A percentile compares a stretch with the other conserved stretches of the same genome.
phyloP scores from a whole-genome alignment of 2,888 invertebrate species.

The Aleiodes alternator region DNA sequence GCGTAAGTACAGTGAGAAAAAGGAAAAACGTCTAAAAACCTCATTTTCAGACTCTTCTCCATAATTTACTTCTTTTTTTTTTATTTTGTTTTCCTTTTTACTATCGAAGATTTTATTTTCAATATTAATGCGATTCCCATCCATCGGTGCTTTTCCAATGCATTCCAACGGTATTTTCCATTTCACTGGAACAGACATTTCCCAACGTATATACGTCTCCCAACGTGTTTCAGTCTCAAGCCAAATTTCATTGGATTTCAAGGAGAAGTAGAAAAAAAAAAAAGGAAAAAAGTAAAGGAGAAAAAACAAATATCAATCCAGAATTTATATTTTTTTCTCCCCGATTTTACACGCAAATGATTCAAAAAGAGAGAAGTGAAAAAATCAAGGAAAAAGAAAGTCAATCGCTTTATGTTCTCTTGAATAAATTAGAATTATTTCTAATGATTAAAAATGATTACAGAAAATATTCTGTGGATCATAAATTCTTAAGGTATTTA shows the following conservation, averaged over 20 bases:
- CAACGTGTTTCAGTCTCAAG: conserved; percentile 38
- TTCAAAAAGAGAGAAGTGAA: neutral
- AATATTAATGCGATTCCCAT: conserved; percentile 66
- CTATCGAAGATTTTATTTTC: conserved; percentile 66
- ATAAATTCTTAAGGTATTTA: too few species aligned
- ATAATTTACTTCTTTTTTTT: conserved; percentile 43
- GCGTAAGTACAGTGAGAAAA: conserved; percentile 22
- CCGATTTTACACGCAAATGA: neutral
- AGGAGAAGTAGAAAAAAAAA: neutral
- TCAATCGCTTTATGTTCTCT: neutral
- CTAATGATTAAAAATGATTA: too few species aligned
- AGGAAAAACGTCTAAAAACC: conserved; percentile 39
- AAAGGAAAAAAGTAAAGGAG: conserved; percentile 15
- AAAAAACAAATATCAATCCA: neutral
- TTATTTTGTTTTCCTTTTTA: neutral
- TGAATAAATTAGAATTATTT: too few species aligned
- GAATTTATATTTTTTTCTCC: conserved; percentile 11
- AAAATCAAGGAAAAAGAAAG: conserved; percentile 10
- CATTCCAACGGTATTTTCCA: conserved; percentile 29
- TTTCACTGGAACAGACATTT: conserved; percentile 34
- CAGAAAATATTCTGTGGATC: too few species aligned
- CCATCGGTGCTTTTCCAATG: conserved; percentile 41
- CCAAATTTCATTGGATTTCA: conserved; percentile 37
- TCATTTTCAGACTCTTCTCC: conserved; percentile 46
- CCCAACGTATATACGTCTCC: conserved; percentile 25